These are phyloP conservation scores for Drosophila picticornis DNA, from an alignment of 2,888 invertebrate genomes.

Conservation along the genomic window DNA sequence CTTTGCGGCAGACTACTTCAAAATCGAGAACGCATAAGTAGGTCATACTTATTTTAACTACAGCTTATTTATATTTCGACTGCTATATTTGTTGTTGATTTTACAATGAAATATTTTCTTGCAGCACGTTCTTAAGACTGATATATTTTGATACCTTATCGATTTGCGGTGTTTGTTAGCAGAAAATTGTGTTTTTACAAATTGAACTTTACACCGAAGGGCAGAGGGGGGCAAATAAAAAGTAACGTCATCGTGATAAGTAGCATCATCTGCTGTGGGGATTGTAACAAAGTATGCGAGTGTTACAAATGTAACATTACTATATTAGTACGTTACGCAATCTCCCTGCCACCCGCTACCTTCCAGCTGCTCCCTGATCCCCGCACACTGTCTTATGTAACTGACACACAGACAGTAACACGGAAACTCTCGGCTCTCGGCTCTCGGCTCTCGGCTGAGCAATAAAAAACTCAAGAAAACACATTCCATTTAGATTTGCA, in stretches of 20 bases:
- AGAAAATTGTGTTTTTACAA: conserved; percentile 11
- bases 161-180: background rate
- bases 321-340: conserved; percentile 20
- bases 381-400: background rate
- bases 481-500: conserved; percentile 74
- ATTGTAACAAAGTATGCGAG: conserved; percentile 43
- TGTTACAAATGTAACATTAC: conserved; percentile 14
- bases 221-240: conserved; percentile 15
- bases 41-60: background rate
- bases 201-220: conserved; percentile 5
- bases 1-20: background rate
- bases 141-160: background rate
- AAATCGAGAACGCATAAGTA: background rate
- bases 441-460: conserved; percentile 64
- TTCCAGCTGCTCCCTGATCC: background rate
- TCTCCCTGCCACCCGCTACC: background rate
- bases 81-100: conserved; percentile 1
- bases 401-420: background rate
- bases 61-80: background rate
- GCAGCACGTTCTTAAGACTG: background rate
- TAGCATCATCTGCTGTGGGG: conserved; percentile 12
- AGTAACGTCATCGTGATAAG: conserved; percentile 38
- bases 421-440: conserved; percentile 19
- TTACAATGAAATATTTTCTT: background rate
- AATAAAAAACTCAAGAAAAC: conserved; percentile 74